Base-by-base conservation (phyloP, 1,140 invertebrate species). In the Panonychus citri region DNA sequence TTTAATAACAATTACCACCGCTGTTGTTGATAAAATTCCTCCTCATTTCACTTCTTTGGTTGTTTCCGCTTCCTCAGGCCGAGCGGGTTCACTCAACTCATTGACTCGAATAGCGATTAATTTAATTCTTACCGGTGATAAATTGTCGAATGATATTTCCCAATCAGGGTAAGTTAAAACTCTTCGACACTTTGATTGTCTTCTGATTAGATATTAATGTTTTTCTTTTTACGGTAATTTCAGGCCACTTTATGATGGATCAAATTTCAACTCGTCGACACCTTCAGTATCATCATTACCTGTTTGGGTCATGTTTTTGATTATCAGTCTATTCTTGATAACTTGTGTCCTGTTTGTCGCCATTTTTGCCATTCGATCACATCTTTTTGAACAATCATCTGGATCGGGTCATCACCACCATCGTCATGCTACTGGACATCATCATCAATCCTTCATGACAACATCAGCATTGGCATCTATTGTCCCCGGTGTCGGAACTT, bases 41-140 rank as follows among this genome's bases (percentile, higher is more conserved):
- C 57, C 52, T 7, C 57, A 55, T 39, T 46, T 57, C 25, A 52
- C 30, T 28, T 58, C 57, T 21, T 19, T 58, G 21, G 56, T 58
- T 0, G 77, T 94, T 1, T 80, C 81, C 1, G 87, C 87, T 1
- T 85, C 81, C 63, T 89, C 86, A 26, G 89, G 88, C 1, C 72
- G 81, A 52, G 81, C 84, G 66, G 81, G 81, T 10, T 91, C 88
- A 0, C 66, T 85, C 30, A 83, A 79, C 13, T 84, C 85, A 64
- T 82, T 82, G 70, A 82, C 85, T 1, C 79, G 84, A 4, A 82
- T 89, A 0, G 82, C 89, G 71, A 81, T 94, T 30, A 73, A 34
- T 34, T 12, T 75, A 17, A 66, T 90, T 3, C 17, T 26, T 21
- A 48, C 43, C 10, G 28, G 39, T 56, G 58, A 61, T 40, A 42